Conservation (phyloP, 2,113 vertebrate genomes). For the Neodon shergylaensis region DNA sequence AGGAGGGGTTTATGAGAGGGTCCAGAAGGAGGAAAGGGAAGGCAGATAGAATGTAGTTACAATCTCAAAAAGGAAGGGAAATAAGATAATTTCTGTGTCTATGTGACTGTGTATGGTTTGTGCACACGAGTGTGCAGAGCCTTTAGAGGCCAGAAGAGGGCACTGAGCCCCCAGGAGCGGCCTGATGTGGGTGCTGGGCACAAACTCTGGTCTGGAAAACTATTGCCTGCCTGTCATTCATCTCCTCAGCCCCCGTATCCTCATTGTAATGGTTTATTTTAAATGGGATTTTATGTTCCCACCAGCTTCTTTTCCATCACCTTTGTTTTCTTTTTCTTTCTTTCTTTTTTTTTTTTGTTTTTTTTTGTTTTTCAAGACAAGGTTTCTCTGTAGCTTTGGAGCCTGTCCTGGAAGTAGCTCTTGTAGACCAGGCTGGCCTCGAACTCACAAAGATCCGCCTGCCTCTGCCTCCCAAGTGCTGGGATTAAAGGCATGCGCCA, state of each 20-base stretch:
- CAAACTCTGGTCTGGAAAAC: not conserved
- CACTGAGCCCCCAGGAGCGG: not conserved
- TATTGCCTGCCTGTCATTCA: not conserved
- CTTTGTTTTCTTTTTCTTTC: too few species aligned
- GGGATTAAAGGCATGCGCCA: too few species aligned
- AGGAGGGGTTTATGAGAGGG: not conserved
- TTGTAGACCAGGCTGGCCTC: too few species aligned
- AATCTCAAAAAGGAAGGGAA: not conserved
- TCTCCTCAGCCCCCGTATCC: rapidly evolving
- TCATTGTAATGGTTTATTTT: not conserved
- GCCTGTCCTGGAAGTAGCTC: too few species aligned
- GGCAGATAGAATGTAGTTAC: not conserved
- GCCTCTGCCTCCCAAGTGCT: too few species aligned
- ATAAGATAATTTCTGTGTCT: not conserved
- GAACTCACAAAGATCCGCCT: too few species aligned
- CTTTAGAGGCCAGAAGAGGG: not conserved
- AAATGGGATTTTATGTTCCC: not conserved
- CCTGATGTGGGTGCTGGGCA: not conserved
- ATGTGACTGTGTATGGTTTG: not conserved
- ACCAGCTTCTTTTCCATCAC: not conserved
- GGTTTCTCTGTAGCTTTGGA: too few species aligned
- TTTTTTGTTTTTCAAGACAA: too few species aligned
- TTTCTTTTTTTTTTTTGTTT: too few species aligned
- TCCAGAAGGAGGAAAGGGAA: not conserved
- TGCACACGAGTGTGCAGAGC: not conserved